A percentile compares a stretch with the other conserved stretches of the same genome.
Evolutionary conservation across 1,140 invertebrate species (phyloP).

Genomic region (Ladona fulva): DNA sequence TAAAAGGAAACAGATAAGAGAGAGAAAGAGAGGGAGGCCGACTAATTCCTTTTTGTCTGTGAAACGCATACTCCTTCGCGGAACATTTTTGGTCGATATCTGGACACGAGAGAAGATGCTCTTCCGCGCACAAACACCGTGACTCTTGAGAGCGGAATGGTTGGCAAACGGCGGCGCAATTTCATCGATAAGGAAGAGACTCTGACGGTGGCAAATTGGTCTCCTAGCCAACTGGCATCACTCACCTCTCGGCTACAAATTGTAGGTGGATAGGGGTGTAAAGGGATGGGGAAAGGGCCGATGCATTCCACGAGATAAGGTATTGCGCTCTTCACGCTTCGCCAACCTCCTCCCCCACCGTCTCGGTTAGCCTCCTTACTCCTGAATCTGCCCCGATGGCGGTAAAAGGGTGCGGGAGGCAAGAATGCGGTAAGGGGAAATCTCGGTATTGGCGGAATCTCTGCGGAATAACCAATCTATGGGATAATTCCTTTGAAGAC

Average conservation of each 20-base stretch:
- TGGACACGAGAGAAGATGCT: background rate
- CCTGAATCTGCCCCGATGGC: background rate
- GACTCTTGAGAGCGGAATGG: background rate
- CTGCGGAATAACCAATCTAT: too few relatives aligned
- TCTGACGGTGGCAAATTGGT: background rate
- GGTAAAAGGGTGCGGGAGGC: too few relatives aligned
- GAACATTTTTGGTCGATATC: background rate
- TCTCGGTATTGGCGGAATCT: too few relatives aligned
- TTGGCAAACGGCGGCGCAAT: background rate
- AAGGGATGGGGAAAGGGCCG: background rate
- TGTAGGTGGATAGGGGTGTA: background rate
- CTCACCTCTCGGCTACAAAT: conserved; percentile 3
- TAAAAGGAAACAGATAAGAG: too few relatives aligned
- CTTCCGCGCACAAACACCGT: background rate
- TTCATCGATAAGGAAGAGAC: background rate
- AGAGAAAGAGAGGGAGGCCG: too few relatives aligned
- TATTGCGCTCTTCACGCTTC: background rate
- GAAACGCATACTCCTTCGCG: too few relatives aligned
- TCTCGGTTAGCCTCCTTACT: background rate
- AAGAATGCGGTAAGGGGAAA: too few relatives aligned
- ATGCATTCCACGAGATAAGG: background rate
- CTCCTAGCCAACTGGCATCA: background rate
- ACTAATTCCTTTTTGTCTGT: too few relatives aligned
- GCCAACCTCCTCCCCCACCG: background rate
- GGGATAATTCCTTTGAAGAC: too few relatives aligned